Evolutionary conservation across 2,113 vertebrate genomes (phyloP).

Genomic region (rat (Rattus norvegicus)): GRCr8 NC_086038.1:51022501-51023000

Average conservation of each 20-base stretch:
- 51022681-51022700: neutral
- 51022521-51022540: neutral
- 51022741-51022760: rapidly evolving
- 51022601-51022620: slow-evolving; percentile 71
- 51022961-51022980: neutral
- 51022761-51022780: neutral
- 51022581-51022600: slow-evolving; percentile 54
- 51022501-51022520: neutral
- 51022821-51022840: neutral
- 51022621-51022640: slow-evolving; percentile 78
- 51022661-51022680: slow-evolving; percentile 36
- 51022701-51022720: neutral
- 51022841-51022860: neutral
- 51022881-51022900: neutral
- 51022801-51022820: no score
- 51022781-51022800: neutral
- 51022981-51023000: neutral
- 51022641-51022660: slow-evolving; percentile 57
- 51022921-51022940: neutral
- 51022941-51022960: neutral
- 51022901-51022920: neutral
- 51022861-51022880: neutral
- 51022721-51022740: neutral
- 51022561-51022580: slow-evolving; percentile 57
- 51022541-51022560: slow-evolving; percentile 54